phyloP scores from a whole-genome alignment of 2,888 invertebrate genomes.

The Eupelmus urozonus region DNA sequence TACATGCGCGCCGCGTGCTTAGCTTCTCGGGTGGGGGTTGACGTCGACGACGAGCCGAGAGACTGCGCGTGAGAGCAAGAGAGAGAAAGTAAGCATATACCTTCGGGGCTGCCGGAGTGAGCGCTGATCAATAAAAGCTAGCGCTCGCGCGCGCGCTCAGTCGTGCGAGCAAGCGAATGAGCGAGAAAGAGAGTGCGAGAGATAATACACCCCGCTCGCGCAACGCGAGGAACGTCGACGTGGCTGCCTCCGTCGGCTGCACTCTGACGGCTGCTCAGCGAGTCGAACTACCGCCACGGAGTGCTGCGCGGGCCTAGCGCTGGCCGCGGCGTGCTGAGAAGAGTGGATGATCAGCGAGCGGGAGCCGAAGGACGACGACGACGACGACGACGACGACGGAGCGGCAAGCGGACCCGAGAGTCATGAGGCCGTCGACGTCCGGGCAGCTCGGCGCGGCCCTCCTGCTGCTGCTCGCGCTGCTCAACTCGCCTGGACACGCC shows the following conservation, averaged over 20 bases:
- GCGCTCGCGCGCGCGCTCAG: background rate
- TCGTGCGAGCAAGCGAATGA: too few species aligned
- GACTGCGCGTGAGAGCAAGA: too few species aligned
- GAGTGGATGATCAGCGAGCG: background rate
- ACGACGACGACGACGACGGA: constrained; percentile 1
- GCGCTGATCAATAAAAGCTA: background rate
- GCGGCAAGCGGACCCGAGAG: background rate
- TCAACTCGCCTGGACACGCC: constrained; percentile 63
- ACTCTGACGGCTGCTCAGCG: too few species aligned
- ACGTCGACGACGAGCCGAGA: too few species aligned
- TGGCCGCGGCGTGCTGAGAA: background rate
- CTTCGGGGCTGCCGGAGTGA: background rate
- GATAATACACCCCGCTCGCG: too few species aligned
- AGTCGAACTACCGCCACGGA: too few species aligned
- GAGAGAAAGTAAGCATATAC: too few species aligned
- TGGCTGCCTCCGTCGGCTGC: too few species aligned
- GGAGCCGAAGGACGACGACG: background rate
- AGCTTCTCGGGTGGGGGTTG: too few species aligned
- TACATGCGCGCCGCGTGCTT: too few species aligned
- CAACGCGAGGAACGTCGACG: too few species aligned
- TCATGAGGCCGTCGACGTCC: constrained; percentile 11
- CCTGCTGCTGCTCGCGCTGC: constrained; percentile 65
- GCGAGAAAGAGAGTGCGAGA: too few species aligned
- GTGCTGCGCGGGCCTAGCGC: background rate
- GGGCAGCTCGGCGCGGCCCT: constrained; percentile 8